phyloP scores from a whole-genome alignment of 2,888 invertebrate genomes.

The Eupsilia transversa region DNA sequence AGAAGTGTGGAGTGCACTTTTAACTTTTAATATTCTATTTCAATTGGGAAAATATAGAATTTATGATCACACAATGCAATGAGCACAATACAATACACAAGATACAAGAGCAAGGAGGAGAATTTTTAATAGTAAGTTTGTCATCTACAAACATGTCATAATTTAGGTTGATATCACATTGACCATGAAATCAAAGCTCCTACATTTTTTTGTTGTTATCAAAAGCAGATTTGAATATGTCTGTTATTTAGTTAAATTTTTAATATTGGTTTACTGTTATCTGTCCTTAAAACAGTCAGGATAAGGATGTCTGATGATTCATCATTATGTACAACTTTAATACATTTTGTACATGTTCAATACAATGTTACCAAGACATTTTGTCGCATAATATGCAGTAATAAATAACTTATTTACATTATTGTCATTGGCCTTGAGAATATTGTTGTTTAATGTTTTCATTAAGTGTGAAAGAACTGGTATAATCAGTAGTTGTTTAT shows the following conservation, averaged over 20 bases:
- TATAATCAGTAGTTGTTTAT: constrained; percentile 41
- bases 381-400: constrained; percentile 16
- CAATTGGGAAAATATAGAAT: background rate
- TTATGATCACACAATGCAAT: background rate
- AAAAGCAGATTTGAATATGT: background rate
- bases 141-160: background rate
- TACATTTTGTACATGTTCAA: constrained; percentile 24
- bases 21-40: background rate
- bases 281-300: background rate
- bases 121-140: background rate
- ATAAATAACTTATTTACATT: constrained; percentile 30
- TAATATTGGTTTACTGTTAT: background rate
- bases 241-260: background rate
- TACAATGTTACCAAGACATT: constrained; percentile 20
- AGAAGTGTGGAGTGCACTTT: too few species aligned
- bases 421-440: constrained; percentile 35
- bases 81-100: too few species aligned
- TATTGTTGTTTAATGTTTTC: constrained; percentile 43
- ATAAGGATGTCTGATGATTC: background rate
- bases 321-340: background rate
- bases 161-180: constrained; percentile 1
- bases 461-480: constrained; percentile 34
- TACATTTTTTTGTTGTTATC: background rate
- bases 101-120: background rate
- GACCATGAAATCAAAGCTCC: background rate